phyloP scores from a whole-genome alignment of 2,113 vertebrate species.

The Argyrosomus japonicus region DNA sequence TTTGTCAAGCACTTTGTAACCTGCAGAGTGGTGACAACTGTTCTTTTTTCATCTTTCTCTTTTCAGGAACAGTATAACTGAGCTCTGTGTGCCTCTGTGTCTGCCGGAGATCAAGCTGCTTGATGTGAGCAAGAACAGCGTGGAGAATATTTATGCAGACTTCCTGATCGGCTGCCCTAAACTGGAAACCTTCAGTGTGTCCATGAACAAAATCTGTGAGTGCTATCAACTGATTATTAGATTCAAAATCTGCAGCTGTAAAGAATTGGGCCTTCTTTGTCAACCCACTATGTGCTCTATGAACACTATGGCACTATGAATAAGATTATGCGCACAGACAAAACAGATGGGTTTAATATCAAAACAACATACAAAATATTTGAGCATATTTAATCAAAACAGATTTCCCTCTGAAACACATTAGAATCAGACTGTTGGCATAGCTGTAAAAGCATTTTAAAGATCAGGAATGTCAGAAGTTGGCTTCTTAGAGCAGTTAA shows the following conservation, averaged over 20 bases:
- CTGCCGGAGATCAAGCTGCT: slow-evolving; percentile 90
- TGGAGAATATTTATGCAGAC: slow-evolving; percentile 84
- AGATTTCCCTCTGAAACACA: not conserved
- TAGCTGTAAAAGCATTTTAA: not conserved
- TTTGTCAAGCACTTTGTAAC: no score
- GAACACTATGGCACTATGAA: not conserved
- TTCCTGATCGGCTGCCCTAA: slow-evolving; percentile 88
- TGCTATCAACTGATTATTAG: not conserved
- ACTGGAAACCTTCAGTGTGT: slow-evolving; percentile 90
- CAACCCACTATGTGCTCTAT: not conserved
- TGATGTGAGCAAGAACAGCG: slow-evolving; percentile 91
- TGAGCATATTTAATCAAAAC: not conserved
- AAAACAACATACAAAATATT: no score
- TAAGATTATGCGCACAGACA: not conserved
- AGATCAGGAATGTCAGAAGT: not conserved
- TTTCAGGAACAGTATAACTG: slow-evolving; percentile 88
- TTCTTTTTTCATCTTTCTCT: not conserved
- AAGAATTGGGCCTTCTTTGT: not conserved
- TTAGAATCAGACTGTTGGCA: not conserved
- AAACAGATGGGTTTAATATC: not conserved
- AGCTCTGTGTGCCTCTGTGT: slow-evolving; percentile 79
- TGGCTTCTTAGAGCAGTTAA: not conserved
- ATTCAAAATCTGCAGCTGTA: not conserved
- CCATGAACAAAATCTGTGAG: slow-evolving; percentile 91
- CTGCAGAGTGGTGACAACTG: not conserved